These are phyloP conservation scores for Oopsacas minuta DNA, from an alignment of 37 sponge, comb jelly and placozoan species.

Conservation along the genomic window DNA sequence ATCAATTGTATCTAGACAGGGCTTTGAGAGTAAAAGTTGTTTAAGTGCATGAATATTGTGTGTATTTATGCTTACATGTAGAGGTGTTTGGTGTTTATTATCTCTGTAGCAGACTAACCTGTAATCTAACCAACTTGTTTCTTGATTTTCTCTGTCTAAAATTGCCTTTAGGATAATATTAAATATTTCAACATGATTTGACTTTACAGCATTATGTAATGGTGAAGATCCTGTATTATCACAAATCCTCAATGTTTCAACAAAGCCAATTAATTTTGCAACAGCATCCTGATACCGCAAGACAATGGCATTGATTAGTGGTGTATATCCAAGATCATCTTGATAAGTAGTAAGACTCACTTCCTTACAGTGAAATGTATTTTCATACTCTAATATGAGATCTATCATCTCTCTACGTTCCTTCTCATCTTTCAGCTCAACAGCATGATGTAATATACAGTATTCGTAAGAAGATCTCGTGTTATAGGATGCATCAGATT, in stretches of 20 bases:
- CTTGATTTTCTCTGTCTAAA: background rate
- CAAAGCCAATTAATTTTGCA: background rate
- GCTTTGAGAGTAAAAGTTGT: background rate
- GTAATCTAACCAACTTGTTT: background rate
- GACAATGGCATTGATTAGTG: background rate
- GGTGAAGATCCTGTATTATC: background rate
- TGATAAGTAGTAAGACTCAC: background rate
- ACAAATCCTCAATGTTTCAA: background rate
- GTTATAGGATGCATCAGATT: background rate
- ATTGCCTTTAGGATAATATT: background rate
- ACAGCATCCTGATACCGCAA: background rate
- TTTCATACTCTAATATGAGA: background rate
- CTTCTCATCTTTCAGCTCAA: background rate
- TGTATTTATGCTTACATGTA: background rate
- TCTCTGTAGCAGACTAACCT: background rate
- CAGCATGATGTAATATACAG: background rate
- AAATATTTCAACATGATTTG: background rate
- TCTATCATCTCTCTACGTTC: background rate
- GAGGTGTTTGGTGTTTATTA: background rate
- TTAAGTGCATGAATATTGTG: background rate
- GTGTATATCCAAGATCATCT: background rate
- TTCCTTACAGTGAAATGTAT: background rate
- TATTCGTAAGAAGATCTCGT: background rate
- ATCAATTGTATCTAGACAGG: background rate
- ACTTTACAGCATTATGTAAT: background rate